These are phyloP conservation scores for Macrosiphum euphorbiae DNA, from an alignment of 2,888 invertebrate genomes.

Conservation along the genomic window DNA sequence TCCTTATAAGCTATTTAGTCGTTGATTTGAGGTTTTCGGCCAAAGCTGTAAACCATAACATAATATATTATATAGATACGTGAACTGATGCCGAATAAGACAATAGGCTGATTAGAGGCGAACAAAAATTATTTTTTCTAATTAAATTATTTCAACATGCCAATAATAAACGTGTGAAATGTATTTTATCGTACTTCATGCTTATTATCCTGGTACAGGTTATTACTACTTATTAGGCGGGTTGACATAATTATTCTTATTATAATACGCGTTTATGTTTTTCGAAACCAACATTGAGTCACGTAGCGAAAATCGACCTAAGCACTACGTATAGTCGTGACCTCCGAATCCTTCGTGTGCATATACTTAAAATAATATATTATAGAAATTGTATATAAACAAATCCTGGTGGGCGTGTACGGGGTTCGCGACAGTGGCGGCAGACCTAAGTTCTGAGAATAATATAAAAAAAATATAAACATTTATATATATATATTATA, in stretches of 20 bases:
- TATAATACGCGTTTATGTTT: neutral
- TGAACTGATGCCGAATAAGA: neutral
- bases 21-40: neutral
- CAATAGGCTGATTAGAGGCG: neutral
- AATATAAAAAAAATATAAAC: neutral
- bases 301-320: constrained; percentile 21
- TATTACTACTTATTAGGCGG: too few species aligned
- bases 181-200: neutral
- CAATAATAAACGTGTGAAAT: neutral
- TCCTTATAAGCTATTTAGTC: neutral
- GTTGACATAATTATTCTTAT: neutral
- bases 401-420: neutral
- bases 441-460: neutral
- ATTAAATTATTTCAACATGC: neutral
- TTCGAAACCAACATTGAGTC: constrained; percentile 13
- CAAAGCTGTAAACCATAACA: neutral
- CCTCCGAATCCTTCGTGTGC: constrained; percentile 3
- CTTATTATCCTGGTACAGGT: neutral
- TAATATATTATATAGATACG: neutral
- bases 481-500: neutral
- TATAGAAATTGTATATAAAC: neutral
- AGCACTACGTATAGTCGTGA: neutral
- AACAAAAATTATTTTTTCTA: neutral
- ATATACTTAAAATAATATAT: neutral
- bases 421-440: neutral